Evolutionary conservation across 2,113 vertebrate species (phyloP), one percentile per base, ranked within the genome.

Genomic region (Desmodus rotundus): DNA sequence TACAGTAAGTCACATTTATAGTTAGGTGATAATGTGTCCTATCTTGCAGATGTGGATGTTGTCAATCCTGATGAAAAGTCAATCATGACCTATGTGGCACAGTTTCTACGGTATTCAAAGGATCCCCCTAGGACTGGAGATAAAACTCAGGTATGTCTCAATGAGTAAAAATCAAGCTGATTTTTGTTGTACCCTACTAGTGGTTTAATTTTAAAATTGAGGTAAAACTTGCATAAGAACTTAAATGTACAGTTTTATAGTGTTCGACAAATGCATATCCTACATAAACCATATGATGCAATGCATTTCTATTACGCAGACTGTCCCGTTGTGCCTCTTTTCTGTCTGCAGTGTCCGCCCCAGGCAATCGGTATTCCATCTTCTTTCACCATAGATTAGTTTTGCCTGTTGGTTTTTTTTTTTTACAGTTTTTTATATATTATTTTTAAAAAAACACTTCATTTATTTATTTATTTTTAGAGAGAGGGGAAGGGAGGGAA

Each of bases 31-130:
- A 47, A 0, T 91, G 43, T 92, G 91, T 52, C 96, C 1, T 90
- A 33, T 98, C 88, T 98, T 52, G 28, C 98, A 99, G 99, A 99
- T 98, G 99, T 99, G 95, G 99, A 99, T 89, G 98, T 99, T 38
- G 96, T 98, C 47, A 98, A 99, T 96, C 99, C 99, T 0, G 99
- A 99, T 96, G 99, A 99, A 98, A 99, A 99, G 98, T 99, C 99
- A 41, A 99, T 99, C 97, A 99, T 99, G 99, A 99, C 99, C 5
- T 99, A 99, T 0, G 99, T 99, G 98, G 99, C 99, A 24, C 99
- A 99, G 98, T 99, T 99, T 98, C 98, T 99, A 47, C 99, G 99
- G 88, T 99, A 99, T 98, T 99, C 99, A 93, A 99, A 98, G 97
- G 99, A 99, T 33, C 74, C 97, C 28, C 96, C 96, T 7, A 86